Evolutionary conservation across 2,888 invertebrate species (phyloP).

Genomic region (Ethmia dodecea): DNA sequence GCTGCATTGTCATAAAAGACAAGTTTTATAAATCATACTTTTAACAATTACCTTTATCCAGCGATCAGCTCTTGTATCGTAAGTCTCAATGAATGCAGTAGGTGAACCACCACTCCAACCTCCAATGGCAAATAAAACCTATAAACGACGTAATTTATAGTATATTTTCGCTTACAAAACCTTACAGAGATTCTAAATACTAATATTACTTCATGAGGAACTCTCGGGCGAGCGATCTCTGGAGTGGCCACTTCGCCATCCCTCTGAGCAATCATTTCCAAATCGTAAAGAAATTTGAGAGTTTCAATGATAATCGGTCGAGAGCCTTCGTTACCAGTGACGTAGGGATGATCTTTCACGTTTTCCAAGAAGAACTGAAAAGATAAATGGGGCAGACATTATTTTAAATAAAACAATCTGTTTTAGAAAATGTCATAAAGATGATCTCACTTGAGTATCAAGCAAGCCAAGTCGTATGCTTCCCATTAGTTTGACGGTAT

Average conservation of each 20-base stretch:
- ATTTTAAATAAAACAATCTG: neutral
- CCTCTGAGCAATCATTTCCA: constrained; percentile 90
- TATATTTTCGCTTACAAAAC: neutral
- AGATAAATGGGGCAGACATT: constrained; percentile 4
- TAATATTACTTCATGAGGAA: constrained; percentile 84
- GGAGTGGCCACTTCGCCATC: constrained; percentile 91
- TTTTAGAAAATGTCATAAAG: constrained; percentile 1
- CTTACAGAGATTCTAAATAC: neutral
- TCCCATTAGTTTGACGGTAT: constrained; percentile 87
- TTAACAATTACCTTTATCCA: constrained; percentile 83
- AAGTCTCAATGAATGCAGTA: constrained; percentile 89
- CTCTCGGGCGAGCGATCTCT: constrained; percentile 87
- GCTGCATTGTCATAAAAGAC: neutral
- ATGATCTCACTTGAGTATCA: constrained; percentile 80
- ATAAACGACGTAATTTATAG: constrained; percentile 11
- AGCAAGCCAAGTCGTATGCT: constrained; percentile 89
- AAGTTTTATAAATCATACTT: constrained; percentile 1
- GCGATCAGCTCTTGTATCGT: constrained; percentile 92
- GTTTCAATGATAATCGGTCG: constrained; percentile 94
- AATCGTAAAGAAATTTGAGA: constrained; percentile 92
- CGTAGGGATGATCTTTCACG: constrained; percentile 92
- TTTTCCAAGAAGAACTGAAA: constrained; percentile 91
- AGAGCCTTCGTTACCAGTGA: constrained; percentile 88
- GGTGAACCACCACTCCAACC: constrained; percentile 83
- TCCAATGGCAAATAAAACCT: constrained; percentile 85